These are phyloP conservation scores for Pissodes strobi DNA, from an alignment of 1,140 invertebrate genomes.

Conservation along the genomic window DNA sequence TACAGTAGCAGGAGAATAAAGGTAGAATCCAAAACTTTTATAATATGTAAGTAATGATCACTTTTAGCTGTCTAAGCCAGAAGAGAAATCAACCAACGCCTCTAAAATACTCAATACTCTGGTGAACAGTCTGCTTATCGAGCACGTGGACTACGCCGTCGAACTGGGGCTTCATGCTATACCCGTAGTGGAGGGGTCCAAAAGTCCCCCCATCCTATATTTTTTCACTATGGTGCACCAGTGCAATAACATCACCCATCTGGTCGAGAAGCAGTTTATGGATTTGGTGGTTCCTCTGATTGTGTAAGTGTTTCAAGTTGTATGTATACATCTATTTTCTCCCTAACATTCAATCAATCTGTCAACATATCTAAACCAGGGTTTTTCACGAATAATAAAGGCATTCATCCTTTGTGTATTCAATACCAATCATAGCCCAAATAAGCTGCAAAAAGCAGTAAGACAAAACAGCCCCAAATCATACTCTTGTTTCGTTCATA, in stretches of 20 bases:
- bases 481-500: no score
- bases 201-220: constrained; percentile 78
- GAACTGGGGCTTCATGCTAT: constrained; percentile 91
- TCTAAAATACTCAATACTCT: constrained; percentile 85
- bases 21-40: no score
- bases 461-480: no score
- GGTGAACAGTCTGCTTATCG: constrained; percentile 82
- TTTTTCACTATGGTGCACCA: constrained; percentile 95
- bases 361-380: no score
- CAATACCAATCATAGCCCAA: no score
- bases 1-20: no score
- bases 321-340: neutral
- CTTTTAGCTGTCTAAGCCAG: constrained; percentile 77
- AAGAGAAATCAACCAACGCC: constrained; percentile 80
- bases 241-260: constrained; percentile 93
- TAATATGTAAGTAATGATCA: no score
- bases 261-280: constrained; percentile 93
- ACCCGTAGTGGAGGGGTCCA: constrained; percentile 85
- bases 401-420: no score
- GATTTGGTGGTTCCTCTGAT: constrained; percentile 89
- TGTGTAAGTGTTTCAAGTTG: constrained; percentile 69
- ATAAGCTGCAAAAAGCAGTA: no score
- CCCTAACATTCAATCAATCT: no score
- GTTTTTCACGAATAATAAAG: no score
- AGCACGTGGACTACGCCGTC: constrained; percentile 95